A percentile compares a stretch with the other conserved stretches of the same genome.
These are phyloP conservation scores for Diorhabda carinulata DNA, from an alignment of 1,140 invertebrate genomes.

Conservation along the genomic window DNA sequence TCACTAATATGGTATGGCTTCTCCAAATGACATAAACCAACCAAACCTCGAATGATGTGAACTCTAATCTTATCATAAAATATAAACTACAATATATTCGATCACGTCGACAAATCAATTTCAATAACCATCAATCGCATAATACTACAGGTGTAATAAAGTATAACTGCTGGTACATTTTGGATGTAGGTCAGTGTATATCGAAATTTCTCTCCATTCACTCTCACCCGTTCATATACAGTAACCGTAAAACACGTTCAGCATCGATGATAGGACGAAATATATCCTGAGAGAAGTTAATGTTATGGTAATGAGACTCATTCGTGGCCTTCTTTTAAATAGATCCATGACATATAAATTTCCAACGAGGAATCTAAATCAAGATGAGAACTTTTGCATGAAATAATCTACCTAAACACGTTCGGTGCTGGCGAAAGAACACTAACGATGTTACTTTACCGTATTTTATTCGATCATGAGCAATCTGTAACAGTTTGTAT, in stretches of 20 bases:
- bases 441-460: not conserved
- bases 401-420: slow-evolving; percentile 2
- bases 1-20: too few species aligned
- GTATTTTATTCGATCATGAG: not conserved
- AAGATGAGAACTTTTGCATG: not conserved
- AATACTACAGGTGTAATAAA: too few species aligned
- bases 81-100: too few species aligned
- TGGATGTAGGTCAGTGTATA: too few species aligned
- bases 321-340: not conserved
- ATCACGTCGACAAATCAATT: too few species aligned
- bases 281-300: not conserved
- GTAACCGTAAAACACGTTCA: not conserved
- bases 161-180: too few species aligned
- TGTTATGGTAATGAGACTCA: not conserved
- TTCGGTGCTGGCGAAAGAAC: not conserved
- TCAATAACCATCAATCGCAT: too few species aligned
- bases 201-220: too few species aligned
- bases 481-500: not conserved
- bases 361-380: not conserved
- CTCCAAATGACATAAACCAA: too few species aligned
- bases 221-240: too few species aligned
- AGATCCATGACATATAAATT: not conserved
- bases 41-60: too few species aligned
- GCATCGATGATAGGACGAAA: not conserved
- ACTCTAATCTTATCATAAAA: too few species aligned